phyloP scores from a whole-genome alignment of 2,888 invertebrate genomes.

The Pachymerium ferrugineum region DNA sequence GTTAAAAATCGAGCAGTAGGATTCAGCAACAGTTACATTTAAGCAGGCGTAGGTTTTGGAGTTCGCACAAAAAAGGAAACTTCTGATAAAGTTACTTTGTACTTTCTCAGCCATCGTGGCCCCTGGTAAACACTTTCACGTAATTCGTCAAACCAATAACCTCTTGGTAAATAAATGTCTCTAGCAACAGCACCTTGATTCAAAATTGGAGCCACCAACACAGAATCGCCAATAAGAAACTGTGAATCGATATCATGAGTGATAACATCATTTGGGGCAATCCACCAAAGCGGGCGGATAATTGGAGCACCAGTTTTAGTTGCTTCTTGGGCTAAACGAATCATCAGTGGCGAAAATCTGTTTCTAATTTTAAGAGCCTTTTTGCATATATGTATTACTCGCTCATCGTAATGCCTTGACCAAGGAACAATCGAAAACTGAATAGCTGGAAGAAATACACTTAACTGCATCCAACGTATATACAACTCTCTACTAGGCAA shows the following conservation, averaged over 20 bases:
- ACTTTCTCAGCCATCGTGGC: constrained; percentile 58
- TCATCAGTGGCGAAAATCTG: constrained; percentile 53
- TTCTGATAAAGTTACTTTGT: constrained; percentile 61
- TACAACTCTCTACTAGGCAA: constrained; percentile 52
- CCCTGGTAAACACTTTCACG: constrained; percentile 51
- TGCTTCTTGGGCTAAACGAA: constrained; percentile 56
- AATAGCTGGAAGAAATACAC: constrained; percentile 68
- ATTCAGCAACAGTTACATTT: too few relatives aligned
- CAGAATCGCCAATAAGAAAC: constrained; percentile 68
- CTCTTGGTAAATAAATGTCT: constrained; percentile 69
- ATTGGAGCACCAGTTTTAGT: constrained; percentile 62
- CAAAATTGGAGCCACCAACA: constrained; percentile 73
- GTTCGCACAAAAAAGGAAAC: constrained; percentile 60
- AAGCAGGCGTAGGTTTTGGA: background rate
- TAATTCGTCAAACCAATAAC: constrained; percentile 57
- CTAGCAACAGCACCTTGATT: constrained; percentile 57
- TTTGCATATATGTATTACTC: constrained; percentile 57
- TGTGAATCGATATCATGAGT: constrained; percentile 57
- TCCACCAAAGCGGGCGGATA: constrained; percentile 81
- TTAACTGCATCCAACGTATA: constrained; percentile 72
- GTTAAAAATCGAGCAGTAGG: too few relatives aligned
- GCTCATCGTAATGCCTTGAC: constrained; percentile 58
- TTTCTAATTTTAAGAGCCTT: constrained; percentile 62
- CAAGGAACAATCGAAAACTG: constrained; percentile 77
- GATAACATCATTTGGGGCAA: constrained; percentile 60